Evolutionary conservation across 2,888 invertebrate species (phyloP).

Genomic region (Tuberolachnus salignus): DNA sequence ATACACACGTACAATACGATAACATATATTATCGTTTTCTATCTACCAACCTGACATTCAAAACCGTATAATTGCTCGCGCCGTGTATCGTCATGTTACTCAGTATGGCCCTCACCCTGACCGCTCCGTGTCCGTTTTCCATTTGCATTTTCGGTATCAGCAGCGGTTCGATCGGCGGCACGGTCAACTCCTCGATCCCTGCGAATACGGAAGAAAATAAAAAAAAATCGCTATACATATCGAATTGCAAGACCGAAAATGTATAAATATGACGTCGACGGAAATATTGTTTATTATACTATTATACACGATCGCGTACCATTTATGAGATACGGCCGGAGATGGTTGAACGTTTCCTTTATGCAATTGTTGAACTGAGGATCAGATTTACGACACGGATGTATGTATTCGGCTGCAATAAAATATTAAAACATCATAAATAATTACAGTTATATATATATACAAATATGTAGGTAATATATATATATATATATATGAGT

Average conservation of each 20-base stretch:
- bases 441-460: too few relatives aligned
- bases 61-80: slow-evolving; percentile 75
- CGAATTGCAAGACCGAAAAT: too few relatives aligned
- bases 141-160: slow-evolving; percentile 74
- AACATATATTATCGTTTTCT: neutral
- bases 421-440: slow-evolving; percentile 6
- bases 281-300: neutral
- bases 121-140: slow-evolving; percentile 79
- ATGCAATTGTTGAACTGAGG: slow-evolving; percentile 72
- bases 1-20: neutral
- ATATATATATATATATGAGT: neutral
- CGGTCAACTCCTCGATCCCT: slow-evolving; percentile 75
- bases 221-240: too few relatives aligned
- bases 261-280: too few relatives aligned
- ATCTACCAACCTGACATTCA: slow-evolving; percentile 71
- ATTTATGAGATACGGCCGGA: slow-evolving; percentile 72
- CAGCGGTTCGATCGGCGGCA: slow-evolving; percentile 78
- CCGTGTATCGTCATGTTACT: slow-evolving; percentile 78
- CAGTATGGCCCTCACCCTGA: slow-evolving; percentile 75
- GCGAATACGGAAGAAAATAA: too few relatives aligned
- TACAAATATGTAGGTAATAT: neutral
- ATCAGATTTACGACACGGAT: slow-evolving; percentile 73
- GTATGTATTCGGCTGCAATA: slow-evolving; percentile 74
- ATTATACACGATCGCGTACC: slow-evolving; percentile 61
- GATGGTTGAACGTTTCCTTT: slow-evolving; percentile 74